phyloP scores from a whole-genome alignment of 2,113 vertebrate species.

The Marcusenius ussheri region DNA sequence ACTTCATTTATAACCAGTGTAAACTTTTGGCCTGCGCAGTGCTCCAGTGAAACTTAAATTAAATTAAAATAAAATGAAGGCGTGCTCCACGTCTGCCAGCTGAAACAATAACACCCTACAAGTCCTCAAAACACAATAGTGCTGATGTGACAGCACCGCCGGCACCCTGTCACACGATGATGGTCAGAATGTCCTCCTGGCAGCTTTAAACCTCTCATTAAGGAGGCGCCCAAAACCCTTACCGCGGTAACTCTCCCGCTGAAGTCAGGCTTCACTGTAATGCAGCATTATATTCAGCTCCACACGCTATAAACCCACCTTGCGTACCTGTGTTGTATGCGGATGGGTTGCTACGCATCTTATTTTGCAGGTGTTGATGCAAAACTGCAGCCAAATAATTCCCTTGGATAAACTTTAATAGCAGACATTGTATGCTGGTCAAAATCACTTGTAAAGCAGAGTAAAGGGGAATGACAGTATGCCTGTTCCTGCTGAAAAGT shows the following conservation, averaged over 20 bases:
- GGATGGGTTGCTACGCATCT: neutral
- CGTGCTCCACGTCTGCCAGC: constrained; percentile 17
- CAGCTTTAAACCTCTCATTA: constrained; percentile 43
- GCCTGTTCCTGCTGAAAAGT: neutral
- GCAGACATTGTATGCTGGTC: neutral
- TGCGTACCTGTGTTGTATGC: neutral
- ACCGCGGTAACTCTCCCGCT: neutral
- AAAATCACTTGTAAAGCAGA: neutral
- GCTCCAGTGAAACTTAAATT: neutral
- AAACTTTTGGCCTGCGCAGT: neutral
- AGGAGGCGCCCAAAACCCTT: constrained; percentile 13
- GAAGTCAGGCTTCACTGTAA: neutral
- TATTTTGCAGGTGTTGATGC: constrained; percentile 14
- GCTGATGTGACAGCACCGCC: constrained; percentile 36
- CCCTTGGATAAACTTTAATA: neutral
- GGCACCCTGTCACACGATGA: constrained; percentile 35
- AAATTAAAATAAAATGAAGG: constrained; percentile 25
- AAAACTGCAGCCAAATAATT: constrained; percentile 15
- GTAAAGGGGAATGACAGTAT: neutral
- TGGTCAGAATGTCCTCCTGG: constrained; percentile 40
- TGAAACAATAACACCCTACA: constrained; percentile 37
- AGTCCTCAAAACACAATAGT: constrained; percentile 30
- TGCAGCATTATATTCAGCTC: neutral
- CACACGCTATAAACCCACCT: constrained; percentile 1
- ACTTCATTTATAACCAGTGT: neutral